These are phyloP conservation scores for Piezodorus guildinii DNA, from an alignment of 1,140 invertebrate genomes.

Conservation along the genomic window DNA sequence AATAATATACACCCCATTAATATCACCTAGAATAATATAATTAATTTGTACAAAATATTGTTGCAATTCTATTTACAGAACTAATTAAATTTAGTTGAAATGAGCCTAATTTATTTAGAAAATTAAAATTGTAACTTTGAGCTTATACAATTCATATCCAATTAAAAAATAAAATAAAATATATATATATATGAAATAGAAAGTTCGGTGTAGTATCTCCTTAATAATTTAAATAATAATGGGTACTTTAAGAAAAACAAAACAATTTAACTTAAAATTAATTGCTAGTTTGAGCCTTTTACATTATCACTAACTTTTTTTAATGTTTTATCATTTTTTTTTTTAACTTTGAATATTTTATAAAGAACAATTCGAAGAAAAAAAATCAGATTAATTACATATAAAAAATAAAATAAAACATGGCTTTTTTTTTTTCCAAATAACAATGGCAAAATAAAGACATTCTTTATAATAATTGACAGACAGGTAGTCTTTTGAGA, in stretches of 20 bases:
- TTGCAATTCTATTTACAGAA: constrained; percentile 16
- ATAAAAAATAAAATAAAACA: background rate
- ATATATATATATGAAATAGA: constrained; percentile 5
- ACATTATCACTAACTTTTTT: background rate
- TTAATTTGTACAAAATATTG: constrained; percentile 18
- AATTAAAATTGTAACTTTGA: constrained; percentile 8
- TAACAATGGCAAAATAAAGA: too few relatives aligned
- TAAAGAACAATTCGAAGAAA: background rate
- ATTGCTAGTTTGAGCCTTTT: constrained; percentile 12
- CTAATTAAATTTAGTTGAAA: constrained; percentile 17
- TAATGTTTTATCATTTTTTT: background rate
- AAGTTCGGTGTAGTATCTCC: background rate
- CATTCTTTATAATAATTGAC: too few relatives aligned
- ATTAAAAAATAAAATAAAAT: constrained; percentile 13
- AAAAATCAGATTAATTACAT: background rate
- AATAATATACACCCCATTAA: constrained; percentile 12
- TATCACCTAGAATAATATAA: constrained; percentile 6
- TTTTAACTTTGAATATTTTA: background rate
- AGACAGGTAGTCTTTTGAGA: too few relatives aligned
- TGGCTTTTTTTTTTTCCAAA: too few relatives aligned
- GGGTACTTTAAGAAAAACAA: background rate
- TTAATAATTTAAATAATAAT: too few relatives aligned
- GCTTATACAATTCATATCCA: background rate
- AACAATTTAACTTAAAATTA: background rate
- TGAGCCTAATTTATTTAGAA: constrained; percentile 14